phyloP scores from a whole-genome alignment of 2,797 vertebrate species.

The Brachyrhaphis roseni region DNA sequence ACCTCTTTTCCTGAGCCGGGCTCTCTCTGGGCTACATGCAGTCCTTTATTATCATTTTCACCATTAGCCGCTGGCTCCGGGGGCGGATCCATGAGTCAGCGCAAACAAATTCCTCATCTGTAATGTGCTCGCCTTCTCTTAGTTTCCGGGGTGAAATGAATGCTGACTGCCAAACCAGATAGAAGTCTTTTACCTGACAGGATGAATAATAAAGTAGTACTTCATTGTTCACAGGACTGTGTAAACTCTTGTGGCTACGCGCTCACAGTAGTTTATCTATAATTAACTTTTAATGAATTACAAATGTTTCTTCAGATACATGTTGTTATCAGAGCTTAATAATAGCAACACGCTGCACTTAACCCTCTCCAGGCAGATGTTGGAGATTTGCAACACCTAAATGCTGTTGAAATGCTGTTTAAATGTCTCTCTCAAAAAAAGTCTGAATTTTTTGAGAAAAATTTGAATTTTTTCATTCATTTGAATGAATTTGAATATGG shows the following conservation, averaged over 20 bases:
- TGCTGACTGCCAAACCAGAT: conserved; percentile 41
- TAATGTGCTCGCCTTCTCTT: conserved; percentile 42
- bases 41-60: conserved; percentile 61
- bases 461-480: no score
- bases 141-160: conserved; percentile 42
- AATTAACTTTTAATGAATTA: conserved; percentile 22
- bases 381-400: no score
- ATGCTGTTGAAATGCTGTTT: no score
- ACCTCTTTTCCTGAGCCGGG: conserved; percentile 48
- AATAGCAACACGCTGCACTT: conserved; percentile 11
- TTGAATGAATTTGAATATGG: no score
- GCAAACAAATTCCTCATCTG: conserved; percentile 53
- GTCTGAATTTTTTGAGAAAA: no score
- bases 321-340: conserved; percentile 14
- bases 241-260: conserved; percentile 47
- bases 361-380: no score
- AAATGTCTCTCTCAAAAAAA: no score
- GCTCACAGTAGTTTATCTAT: conserved; percentile 2
- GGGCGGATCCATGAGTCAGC: conserved; percentile 65
- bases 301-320: conserved; percentile 1
- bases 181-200: conserved; percentile 39
- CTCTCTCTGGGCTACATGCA: conserved; percentile 42
- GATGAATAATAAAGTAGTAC: conserved; percentile 45
- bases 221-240: conserved; percentile 45
- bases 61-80: conserved; percentile 51